Percentiles rank a stretch among this genome's conserved stretches.
These are phyloP conservation scores for Sprattus sprattus DNA, from an alignment of 2,113 vertebrate genomes.

Conservation along the genomic window DNA sequence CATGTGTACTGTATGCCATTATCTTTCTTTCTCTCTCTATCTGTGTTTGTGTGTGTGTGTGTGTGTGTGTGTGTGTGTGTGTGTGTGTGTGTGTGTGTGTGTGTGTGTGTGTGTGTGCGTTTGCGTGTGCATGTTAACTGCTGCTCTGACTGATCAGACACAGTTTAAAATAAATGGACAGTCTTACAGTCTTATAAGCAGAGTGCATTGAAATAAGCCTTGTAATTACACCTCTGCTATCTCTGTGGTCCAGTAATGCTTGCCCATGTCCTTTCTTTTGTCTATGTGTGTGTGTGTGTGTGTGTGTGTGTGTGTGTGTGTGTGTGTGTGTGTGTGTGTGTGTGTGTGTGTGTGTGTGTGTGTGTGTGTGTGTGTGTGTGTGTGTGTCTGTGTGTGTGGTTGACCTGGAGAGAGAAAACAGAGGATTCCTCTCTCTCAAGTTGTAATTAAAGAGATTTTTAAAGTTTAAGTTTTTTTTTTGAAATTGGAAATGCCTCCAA, in stretches of 20 bases:
- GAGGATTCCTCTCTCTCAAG: conserved; percentile 11
- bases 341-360: not conserved
- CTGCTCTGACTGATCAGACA: not conserved
- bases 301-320: too few relatives aligned
- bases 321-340: not conserved
- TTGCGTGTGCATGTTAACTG: not conserved
- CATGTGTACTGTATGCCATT: not conserved
- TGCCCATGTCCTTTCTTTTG: conserved; percentile 17
- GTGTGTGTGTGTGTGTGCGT: not conserved
- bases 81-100: not conserved
- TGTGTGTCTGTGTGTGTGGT: not conserved
- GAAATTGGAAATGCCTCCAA: not conserved
- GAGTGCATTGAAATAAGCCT: not conserved
- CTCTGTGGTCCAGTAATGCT: too few relatives aligned
- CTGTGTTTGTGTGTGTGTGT: conserved; percentile 1
- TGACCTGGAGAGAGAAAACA: not conserved
- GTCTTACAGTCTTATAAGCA: not conserved
- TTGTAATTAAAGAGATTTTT: not conserved
- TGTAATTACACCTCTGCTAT: not conserved
- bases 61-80: not conserved
- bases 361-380: too few relatives aligned
- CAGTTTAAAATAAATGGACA: not conserved
- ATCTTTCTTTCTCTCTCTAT: not conserved
- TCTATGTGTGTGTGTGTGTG: not conserved
- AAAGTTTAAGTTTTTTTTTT: not conserved